Base-by-base conservation (phyloP, 2,888 invertebrate genomes). In the Morpho deidamia region DNA sequence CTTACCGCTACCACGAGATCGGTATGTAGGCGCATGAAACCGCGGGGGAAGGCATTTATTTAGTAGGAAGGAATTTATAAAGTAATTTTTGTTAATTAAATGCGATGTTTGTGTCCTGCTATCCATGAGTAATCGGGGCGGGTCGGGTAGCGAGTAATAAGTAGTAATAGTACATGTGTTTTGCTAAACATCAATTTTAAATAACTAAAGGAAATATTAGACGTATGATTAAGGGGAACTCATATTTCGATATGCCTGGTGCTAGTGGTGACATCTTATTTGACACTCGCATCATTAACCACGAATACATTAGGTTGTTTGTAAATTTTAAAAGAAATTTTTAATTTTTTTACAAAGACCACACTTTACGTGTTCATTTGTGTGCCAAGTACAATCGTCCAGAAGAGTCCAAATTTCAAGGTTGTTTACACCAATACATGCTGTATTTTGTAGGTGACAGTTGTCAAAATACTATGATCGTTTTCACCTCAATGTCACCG, bases 291-390 rank as follows among this genome's bases (percentile, higher is more conserved):
- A 40, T 46, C 39, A 47, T 53, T 41, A 47, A 49, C 34, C 40
- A 53, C 23, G 46, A 50, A 45, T 44, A 49, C 50, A 54, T 54
- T 47, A 49, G 38, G 37, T 44, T 44, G 45, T 52, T 49, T 51
- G 42, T 49, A 45, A 35, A 45, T 52, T 55, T 55, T 37, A 46
- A 52, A 52, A 45, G 45, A 55, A 57, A 51, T 39, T 49, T 40
- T 43, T 11, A 40, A 44, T 48, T 48, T 51, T 35, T 48, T 46
- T 47, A 49, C 38, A 32, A 39, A 50, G 39, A 40, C 33, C 53
- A 11, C 32, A 8, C 39, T 47, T 41, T 50, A 50, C 49, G 23
- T 5, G 11, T 32, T 43, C 43, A 44, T 32, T 43, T 37, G 37
- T 12, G 45, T 56, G 59, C 59, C 56, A 56, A 59, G 51, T 44